Base-by-base conservation (phyloP, 1,140 invertebrate species). In the Artemia franciscana region DNA sequence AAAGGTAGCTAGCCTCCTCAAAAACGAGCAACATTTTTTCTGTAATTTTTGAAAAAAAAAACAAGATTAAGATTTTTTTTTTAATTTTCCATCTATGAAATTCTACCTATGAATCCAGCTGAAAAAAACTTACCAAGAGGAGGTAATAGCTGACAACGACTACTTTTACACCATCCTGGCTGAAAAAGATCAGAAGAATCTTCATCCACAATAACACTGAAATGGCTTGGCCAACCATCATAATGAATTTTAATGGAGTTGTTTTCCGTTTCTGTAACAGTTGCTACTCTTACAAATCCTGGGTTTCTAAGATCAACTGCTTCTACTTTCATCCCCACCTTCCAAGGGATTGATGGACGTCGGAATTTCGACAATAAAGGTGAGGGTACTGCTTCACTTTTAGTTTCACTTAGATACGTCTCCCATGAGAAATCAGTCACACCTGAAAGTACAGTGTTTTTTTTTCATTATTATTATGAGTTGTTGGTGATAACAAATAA, bases 121-220 rank as follows among this genome's bases (percentile, higher is more conserved):
- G 21, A 18, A 51, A 12, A 12, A 12, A 51, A 51, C 39, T 51
- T 51, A 51, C 39, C 12, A 15, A 84, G 74, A 56, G 91, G 89
- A 1, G 84, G 79, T 73, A 92, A 86, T 4, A 95, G 70, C 1
- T 85, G 83, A 75, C 93, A 88, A 27, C 83, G 83, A 2, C 88
- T 93, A 73, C 86, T 87, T 63, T 79, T 72, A 71, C 88, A 91
- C 89, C 90, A 97, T 24, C 87, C 86, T 66, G 86, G 79, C 15
- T 90, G 90, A 78, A 94, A 90, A 67, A 96, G 82, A 73, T 92
- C 87, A 0, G 84, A 78, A 64, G 82, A 87, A 74, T 94, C 88
- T 71, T 93, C 89, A 70, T 91, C 84, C 65, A 92, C 74, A 88
- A 88, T 93, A 71, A 84, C 90, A 64, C 86, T 83, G 71, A 91